Evolutionary conservation across 2,113 vertebrate species (phyloP), one percentile per base, ranked within the genome.

Genomic region (Amblyornis subalaris): DNA sequence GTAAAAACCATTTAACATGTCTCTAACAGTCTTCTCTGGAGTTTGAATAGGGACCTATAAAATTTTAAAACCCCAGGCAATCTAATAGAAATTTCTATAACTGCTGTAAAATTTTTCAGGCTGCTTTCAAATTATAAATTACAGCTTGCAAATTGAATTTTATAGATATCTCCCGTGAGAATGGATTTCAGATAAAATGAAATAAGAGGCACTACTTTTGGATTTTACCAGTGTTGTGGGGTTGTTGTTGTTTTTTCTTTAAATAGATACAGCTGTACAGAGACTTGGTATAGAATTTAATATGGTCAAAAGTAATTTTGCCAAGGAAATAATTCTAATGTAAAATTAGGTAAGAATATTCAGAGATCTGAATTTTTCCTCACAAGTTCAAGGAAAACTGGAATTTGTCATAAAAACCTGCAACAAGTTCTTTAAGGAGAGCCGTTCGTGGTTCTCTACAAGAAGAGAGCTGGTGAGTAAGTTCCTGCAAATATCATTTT

Each of bases 81-180:
- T 58, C 66, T 66, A 86, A 71, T 60, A 74, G 79, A 60, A 42
- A 75, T 84, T 86, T 86, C 76, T 67, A 1, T 57, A 50, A 51
- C 26, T 80, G 44, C n/a, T 71, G 23, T 89, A 90, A 95, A 84
- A 40, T 24, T 24, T 35, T 79, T 90, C 60, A 87, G 61, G 51
- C n/a, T 45, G n/a, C 51, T 69, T 89, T 93, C 72, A 81, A 89
- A 84, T 60, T 55, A 74, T 64, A 92, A 88, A 61, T 90, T 92
- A 67, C 25, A 31, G 40, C 24, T 38, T 42, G 35, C 22, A 77
- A 89, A 81, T 69, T 36, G 75, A 84, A 67, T 86, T 92, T 92
- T 93, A 92, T 84, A 60, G 60, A 7, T 31, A 10, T 55, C 76
- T 65, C 92, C 86, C 55, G 2, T 45, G 64, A 81, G 35, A 88